phyloP scores from a whole-genome alignment of 2,888 invertebrate genomes.

The Drosophila barbarae region DNA sequence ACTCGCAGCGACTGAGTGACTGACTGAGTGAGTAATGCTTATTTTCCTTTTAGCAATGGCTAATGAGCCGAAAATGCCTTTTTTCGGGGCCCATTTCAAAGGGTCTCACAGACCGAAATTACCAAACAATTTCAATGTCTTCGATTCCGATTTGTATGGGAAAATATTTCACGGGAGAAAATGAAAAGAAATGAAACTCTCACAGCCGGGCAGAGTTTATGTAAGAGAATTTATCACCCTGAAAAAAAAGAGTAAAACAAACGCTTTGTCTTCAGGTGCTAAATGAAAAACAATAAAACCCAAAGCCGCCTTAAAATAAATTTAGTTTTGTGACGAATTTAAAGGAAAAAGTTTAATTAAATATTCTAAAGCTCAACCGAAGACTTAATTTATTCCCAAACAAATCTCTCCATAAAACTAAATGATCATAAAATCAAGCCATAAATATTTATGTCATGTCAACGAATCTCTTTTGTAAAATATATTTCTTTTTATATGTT shows the following conservation, averaged over 20 bases:
- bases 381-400: slow-evolving; percentile 22
- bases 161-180: slow-evolving; percentile 56
- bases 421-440: slow-evolving; percentile 20
- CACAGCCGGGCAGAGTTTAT: slow-evolving; percentile 33
- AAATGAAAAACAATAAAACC: neutral
- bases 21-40: slow-evolving; percentile 33
- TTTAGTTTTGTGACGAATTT: neutral
- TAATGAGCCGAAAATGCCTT: slow-evolving; percentile 63
- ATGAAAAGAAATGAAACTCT: slow-evolving; percentile 51
- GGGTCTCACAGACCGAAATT: slow-evolving; percentile 41
- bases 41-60: slow-evolving; percentile 68
- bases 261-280: slow-evolving; percentile 12
- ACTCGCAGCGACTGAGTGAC: slow-evolving; percentile 1
- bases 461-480: slow-evolving; percentile 11
- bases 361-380: neutral
- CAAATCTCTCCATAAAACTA: slow-evolving; percentile 18
- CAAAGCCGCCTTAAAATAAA: neutral
- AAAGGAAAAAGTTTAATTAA: neutral
- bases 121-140: slow-evolving; percentile 63
- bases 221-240: slow-evolving; percentile 37
- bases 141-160: slow-evolving; percentile 59
- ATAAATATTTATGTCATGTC: slow-evolving; percentile 21
- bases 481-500: neutral
- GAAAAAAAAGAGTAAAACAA: slow-evolving; percentile 6
- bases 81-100: slow-evolving; percentile 36